These are phyloP conservation scores for Dromas ardeola DNA, from an alignment of 2,113 vertebrate genomes.

Conservation along the genomic window DNA sequence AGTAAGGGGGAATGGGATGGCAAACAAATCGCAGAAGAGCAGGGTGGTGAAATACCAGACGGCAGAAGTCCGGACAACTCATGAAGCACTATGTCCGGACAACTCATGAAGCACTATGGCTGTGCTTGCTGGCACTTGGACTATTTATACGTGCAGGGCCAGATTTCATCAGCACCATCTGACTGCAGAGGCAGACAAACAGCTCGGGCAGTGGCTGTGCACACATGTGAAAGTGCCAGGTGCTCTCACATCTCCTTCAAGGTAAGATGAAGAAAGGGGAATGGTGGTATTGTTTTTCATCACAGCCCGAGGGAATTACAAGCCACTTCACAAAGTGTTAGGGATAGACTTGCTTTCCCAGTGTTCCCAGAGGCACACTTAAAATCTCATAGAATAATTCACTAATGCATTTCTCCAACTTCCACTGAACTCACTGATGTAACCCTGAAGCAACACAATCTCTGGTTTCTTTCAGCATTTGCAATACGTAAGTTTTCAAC, in stretches of 20 bases:
- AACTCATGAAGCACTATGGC: not conserved
- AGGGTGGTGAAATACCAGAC: not conserved
- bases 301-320: not conserved
- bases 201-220: not conserved
- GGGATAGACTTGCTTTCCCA: not conserved
- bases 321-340: not conserved
- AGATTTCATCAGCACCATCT: not conserved
- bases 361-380: not conserved
- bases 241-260: not conserved
- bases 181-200: not conserved
- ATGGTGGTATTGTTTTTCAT: not conserved
- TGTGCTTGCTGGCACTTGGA: not conserved
- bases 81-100: accelerated
- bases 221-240: accelerated
- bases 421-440: not conserved
- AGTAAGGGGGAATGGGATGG: not conserved
- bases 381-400: not conserved
- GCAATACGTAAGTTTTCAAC: not conserved
- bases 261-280: not conserved
- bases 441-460: not conserved
- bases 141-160: not conserved
- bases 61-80: not conserved
- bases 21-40: not conserved
- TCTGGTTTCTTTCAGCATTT: not conserved
- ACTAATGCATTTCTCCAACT: not conserved